Evolutionary conservation across 2,797 vertebrate genomes (phyloP), one percentile per base, ranked within the genome.

Genomic region (Chaetophractus vellerosus): DNA sequence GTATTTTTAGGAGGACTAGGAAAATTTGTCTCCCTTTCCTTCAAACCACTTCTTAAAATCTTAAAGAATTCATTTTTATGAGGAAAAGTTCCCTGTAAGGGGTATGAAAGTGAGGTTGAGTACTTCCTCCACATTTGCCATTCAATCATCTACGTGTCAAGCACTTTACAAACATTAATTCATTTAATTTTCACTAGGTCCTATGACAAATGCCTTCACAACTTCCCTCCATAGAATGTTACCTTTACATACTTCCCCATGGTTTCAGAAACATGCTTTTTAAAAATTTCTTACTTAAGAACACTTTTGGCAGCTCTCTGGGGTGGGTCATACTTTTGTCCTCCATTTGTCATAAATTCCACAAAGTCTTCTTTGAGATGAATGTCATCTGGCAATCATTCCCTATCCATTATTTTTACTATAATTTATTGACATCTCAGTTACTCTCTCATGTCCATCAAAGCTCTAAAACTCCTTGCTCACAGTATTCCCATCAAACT

Each of bases 381-480:
- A 18, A 9, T 28, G 6, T 38, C 76, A 0, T 83, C 63, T 93
- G 63, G 63, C 83, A 83, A 50, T 36, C 78, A 76, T 12, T 48
- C 45, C 71, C 48, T 19, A 10, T 50, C 76, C 18, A 8, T 91
- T 71, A 36, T 88, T 12, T 75, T 87, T 45, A 48, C 9, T 33
- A 3, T 87, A 64, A 78, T 59, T 91, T 18, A 78, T 21, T 83
- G 63, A 38, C 18, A 23, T 57, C 59, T 78, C 64, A 21, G 16
- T 45, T 69, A 63, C 12, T 61, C 9, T 72, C 18, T 33, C 19
- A 19, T 24, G 52, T 31, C 31, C 26, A 72, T n/a, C 38, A 84
- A 45, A n/a, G 38, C 61, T 93, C 91, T 83, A 6, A 45, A 79
- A 9, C 45, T 45, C 74, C 84, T 91, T 83, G 71, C 11, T 83